Percentiles rank a stretch among this genome's conserved stretches.
Evolutionary conservation across 2,797 vertebrate species (phyloP).

Genomic region (Furcifer pardalis): DNA sequence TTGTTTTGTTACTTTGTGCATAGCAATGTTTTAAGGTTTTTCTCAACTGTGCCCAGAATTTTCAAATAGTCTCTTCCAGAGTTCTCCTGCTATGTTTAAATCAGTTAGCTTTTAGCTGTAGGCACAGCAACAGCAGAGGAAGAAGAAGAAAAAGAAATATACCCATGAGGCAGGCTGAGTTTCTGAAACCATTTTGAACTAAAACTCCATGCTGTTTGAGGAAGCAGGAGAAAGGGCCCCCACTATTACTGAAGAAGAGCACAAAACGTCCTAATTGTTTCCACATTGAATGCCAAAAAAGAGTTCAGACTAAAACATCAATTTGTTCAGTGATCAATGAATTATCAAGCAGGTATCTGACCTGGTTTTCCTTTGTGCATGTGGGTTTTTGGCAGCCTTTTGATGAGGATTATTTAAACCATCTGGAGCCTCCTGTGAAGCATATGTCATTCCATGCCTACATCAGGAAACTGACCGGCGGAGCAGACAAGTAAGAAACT

Average conservation of each 20-base stretch:
- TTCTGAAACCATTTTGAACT: slow-evolving; percentile 47
- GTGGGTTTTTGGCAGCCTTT: slow-evolving; percentile 85
- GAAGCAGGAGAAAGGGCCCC: neutral
- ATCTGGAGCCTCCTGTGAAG: slow-evolving; percentile 97
- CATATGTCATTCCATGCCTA: slow-evolving; percentile 99
- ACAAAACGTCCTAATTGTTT: slow-evolving; percentile 48
- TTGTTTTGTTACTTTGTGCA: neutral
- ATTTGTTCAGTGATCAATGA: slow-evolving; percentile 39
- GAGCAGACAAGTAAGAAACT: slow-evolving; percentile 93
- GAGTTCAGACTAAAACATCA: slow-evolving; percentile 33
- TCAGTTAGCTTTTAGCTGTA: slow-evolving; percentile 52
- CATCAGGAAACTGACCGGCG: slow-evolving; percentile 96
- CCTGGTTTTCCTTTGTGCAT: slow-evolving; percentile 40
- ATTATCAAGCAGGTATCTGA: slow-evolving; percentile 48
- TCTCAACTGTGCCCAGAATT: neutral
- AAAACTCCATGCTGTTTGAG: slow-evolving; percentile 9
- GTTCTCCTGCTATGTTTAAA: slow-evolving; percentile 23
- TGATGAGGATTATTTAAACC: slow-evolving; percentile 98
- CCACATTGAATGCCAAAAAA: slow-evolving; percentile 30
- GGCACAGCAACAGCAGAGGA: slow-evolving; percentile 36
- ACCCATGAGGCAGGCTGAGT: slow-evolving; percentile 38
- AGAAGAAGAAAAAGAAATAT: slow-evolving; percentile 32
- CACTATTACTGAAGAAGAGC: slow-evolving; percentile 33
- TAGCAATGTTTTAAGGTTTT: neutral
- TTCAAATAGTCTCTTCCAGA: neutral